These are phyloP conservation scores for Cosmorhoe ocellata DNA, from an alignment of 2,888 invertebrate species.

Conservation along the genomic window DNA sequence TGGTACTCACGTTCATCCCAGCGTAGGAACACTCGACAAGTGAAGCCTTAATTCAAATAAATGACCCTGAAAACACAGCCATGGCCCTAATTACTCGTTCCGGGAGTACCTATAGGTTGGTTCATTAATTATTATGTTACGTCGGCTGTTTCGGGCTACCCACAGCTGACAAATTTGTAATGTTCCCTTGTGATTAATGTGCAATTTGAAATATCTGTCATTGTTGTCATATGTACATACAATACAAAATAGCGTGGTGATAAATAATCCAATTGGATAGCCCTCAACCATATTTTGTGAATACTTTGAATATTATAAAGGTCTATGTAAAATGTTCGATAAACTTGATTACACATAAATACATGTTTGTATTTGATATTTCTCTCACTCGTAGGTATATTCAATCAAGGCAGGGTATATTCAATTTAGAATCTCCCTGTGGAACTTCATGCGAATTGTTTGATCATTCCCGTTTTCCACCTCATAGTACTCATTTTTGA, in stretches of 20 bases:
- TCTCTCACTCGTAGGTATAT: too few species aligned
- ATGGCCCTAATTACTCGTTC: slow-evolving; percentile 49
- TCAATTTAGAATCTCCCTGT: too few species aligned
- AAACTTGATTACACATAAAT: not conserved
- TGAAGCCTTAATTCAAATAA: slow-evolving; percentile 19
- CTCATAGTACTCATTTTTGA: too few species aligned
- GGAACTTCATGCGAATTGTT: too few species aligned
- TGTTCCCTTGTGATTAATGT: slow-evolving; percentile 58
- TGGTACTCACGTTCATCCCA: not conserved
- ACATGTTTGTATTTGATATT: not conserved
- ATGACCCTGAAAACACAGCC: slow-evolving; percentile 28
- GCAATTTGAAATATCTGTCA: slow-evolving; percentile 57
- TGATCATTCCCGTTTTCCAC: too few species aligned
- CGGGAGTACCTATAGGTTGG: slow-evolving; percentile 34
- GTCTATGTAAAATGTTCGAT: not conserved
- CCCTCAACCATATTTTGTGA: slow-evolving; percentile 21
- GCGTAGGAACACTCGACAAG: slow-evolving; percentile 2
- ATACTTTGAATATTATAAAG: slow-evolving; percentile 4
- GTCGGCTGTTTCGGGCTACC: slow-evolving; percentile 38
- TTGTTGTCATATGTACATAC: slow-evolving; percentile 53
- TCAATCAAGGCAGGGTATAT: too few species aligned
- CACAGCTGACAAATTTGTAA: slow-evolving; percentile 62
- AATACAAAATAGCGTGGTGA: slow-evolving; percentile 34
- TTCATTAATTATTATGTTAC: slow-evolving; percentile 61
- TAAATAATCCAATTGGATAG: slow-evolving; percentile 34